Evolutionary conservation across 2,113 vertebrate species (phyloP).

Genomic region (Crotophaga sulcirostris): DNA sequence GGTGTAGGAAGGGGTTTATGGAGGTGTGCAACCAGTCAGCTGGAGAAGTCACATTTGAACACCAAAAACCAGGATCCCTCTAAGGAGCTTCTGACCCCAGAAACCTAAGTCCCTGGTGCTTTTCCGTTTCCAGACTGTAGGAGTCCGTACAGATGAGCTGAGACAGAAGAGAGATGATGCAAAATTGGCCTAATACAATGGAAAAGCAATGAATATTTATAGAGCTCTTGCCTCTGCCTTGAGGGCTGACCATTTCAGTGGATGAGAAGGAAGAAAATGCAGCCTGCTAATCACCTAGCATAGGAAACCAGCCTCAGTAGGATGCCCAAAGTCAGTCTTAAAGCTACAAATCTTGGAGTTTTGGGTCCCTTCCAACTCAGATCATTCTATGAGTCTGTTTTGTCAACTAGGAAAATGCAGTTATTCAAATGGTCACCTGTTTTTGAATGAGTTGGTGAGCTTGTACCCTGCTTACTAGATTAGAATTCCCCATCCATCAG

Average conservation of each 20-base stretch:
- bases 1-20: background rate
- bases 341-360: background rate
- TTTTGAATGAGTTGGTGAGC: background rate
- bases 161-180: background rate
- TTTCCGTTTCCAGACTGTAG: background rate
- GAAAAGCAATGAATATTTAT: background rate
- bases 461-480: background rate
- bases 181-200: background rate
- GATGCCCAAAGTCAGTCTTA: background rate
- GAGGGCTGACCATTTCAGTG: background rate
- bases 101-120: background rate
- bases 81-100: background rate
- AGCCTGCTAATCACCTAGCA: background rate
- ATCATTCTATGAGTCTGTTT: too few relatives aligned
- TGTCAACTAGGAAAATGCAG: background rate
- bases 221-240: background rate
- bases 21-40: background rate
- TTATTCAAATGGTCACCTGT: background rate
- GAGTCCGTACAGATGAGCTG: background rate
- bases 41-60: background rate
- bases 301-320: background rate
- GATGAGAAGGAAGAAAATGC: background rate
- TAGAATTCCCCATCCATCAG: background rate
- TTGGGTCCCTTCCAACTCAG: too few relatives aligned
- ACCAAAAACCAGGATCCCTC: background rate